A percentile compares a stretch with the other conserved stretches of the same genome.
Evolutionary conservation across 2,797 vertebrate genomes (phyloP).

Genomic region (Sebastes oblongus): DNA sequence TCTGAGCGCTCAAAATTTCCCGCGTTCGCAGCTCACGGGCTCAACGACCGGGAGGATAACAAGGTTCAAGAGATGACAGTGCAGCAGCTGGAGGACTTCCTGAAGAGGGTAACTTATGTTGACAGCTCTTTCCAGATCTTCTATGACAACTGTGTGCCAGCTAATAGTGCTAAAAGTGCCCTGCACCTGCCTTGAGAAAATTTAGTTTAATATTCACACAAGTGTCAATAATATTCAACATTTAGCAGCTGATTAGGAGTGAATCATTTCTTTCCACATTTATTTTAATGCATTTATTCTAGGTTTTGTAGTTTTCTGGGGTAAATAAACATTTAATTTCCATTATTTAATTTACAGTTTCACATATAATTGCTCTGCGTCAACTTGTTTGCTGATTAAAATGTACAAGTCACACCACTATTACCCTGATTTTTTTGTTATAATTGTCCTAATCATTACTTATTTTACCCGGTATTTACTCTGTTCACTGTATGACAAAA

Average conservation of each 20-base stretch:
- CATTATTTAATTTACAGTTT: background rate
- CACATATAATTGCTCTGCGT: background rate
- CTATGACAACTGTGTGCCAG: constrained; percentile 70
- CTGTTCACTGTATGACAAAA: background rate
- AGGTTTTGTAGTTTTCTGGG: background rate
- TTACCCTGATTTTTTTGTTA: background rate
- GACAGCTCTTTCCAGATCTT: constrained; percentile 75
- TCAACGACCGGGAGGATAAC: constrained; percentile 62
- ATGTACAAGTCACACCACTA: background rate
- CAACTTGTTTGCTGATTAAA: background rate
- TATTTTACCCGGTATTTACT: background rate
- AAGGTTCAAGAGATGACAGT: constrained; percentile 71
- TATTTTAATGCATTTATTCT: background rate
- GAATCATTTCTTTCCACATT: background rate
- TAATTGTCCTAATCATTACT: background rate
- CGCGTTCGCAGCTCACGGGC: constrained; percentile 66
- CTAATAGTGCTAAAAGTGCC: constrained; percentile 7
- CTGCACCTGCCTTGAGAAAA: background rate
- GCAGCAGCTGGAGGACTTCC: constrained; percentile 72
- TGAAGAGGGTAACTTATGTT: constrained; percentile 75
- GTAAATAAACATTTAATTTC: background rate
- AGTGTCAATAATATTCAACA: background rate
- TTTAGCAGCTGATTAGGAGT: background rate
- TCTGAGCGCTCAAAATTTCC: constrained; percentile 76
- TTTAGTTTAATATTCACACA: background rate